Percentiles rank a stretch among this genome's conserved stretches.
These are phyloP conservation scores for Sipha maydis DNA, from an alignment of 2,888 invertebrate genomes.

Conservation along the genomic window DNA sequence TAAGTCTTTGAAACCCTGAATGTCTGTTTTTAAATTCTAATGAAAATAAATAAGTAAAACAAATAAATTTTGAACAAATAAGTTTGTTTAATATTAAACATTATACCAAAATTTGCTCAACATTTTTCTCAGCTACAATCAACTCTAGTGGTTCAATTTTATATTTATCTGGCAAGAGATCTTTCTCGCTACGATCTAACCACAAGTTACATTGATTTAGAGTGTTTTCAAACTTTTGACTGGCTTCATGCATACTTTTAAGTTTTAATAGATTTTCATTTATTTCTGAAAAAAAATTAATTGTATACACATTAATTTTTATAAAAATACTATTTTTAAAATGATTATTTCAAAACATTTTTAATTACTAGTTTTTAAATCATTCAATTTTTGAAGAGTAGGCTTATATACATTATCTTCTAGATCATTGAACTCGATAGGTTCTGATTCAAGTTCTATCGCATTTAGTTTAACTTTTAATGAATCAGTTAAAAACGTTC, in stretches of 20 bases:
- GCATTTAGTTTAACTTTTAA: conserved; percentile 66
- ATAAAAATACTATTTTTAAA: not conserved
- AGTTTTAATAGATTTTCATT: conserved; percentile 23
- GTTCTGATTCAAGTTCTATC: conserved; percentile 86
- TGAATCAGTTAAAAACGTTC: conserved; percentile 58
- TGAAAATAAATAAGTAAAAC: conserved; percentile 56
- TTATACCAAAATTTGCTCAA: conserved; percentile 35
- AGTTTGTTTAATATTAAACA: not conserved
- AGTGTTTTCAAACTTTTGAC: conserved; percentile 42
- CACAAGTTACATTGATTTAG: conserved; percentile 37
- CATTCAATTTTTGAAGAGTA: conserved; percentile 59
- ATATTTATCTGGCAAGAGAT: conserved; percentile 49
- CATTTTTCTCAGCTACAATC: conserved; percentile 23
- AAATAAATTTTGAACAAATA: not conserved
- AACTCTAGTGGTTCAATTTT: conserved; percentile 49
- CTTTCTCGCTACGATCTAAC: conserved; percentile 54
- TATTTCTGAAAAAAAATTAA: conserved; percentile 20
- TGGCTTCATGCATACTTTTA: conserved; percentile 47
- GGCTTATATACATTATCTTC: conserved; percentile 68
- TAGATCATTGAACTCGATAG: conserved; percentile 82
- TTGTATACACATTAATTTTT: not conserved
- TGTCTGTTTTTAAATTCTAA: conserved; percentile 77
- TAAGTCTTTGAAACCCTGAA: conserved; percentile 81
- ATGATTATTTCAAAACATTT: not conserved
- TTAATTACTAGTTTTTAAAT: conserved; percentile 56